Percentiles rank a stretch among this genome's conserved stretches.
Conservation (phyloP, 2,888 invertebrate species). For the Bugula neritina region DNA sequence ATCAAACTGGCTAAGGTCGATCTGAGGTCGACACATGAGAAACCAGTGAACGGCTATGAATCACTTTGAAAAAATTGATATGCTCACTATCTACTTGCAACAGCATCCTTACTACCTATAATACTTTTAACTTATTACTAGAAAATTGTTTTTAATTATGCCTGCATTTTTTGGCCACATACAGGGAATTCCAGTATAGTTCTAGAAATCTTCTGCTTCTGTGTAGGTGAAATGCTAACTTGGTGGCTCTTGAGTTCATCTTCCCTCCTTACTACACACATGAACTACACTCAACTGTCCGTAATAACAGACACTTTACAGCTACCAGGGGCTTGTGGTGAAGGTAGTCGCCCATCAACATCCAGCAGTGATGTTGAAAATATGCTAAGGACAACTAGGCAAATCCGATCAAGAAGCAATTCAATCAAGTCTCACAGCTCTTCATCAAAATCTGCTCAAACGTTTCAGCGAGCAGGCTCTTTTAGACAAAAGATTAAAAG, state of each 20-base stretch:
- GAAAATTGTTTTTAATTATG: no score
- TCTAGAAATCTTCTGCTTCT: no score
- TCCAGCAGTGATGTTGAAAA: conserved; percentile 4
- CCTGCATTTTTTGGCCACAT: no score
- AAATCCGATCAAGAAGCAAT: conserved; percentile 1
- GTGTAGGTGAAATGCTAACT: neutral
- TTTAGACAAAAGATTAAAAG: conserved; percentile 23
- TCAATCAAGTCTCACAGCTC: conserved; percentile 13
- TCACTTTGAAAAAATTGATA: no score
- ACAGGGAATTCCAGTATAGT: no score
- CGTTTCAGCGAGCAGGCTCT: conserved; percentile 15
- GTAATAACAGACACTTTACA: neutral
- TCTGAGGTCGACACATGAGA: no score
- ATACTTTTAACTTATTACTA: no score
- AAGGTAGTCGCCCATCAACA: neutral
- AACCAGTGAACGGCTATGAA: no score
- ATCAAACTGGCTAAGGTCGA: no score
- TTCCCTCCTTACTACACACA: neutral
- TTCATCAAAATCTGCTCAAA: conserved; percentile 12
- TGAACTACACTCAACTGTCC: neutral
- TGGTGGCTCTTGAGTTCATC: neutral
- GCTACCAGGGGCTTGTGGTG: neutral
- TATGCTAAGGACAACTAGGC: neutral
- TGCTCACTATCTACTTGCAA: no score
- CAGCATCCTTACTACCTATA: no score